Evolutionary conservation across 2,888 invertebrate species (phyloP), one percentile per base, ranked within the genome.

Genomic region (Eucriotettix oculatus): DNA sequence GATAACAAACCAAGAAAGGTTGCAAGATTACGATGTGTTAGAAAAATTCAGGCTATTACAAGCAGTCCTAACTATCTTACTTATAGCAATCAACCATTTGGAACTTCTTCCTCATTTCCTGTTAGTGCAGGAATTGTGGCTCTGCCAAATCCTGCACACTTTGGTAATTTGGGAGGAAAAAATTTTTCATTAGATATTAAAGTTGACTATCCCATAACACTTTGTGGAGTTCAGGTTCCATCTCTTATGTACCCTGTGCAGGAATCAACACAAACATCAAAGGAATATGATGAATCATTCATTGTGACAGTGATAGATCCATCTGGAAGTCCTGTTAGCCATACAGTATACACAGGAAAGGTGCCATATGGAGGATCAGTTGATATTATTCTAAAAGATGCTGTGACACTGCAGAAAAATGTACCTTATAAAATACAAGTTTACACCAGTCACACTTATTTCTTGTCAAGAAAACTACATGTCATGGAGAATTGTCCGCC

Each of bases 221-320:
- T 60, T 17, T 60, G 52, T 56, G 60, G 60, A 12, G 56, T 60
- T 41, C 60, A 60, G 42, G 60, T 60, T 52, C 60, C 60, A 17
- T 52, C 60, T 7, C 42, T 60, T 1, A 56, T 52, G 56, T 60
- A 42, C 29, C 59, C 59, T 11, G 9, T 42, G 12, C 41, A 42
- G 1, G 16, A 42, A 41, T 52, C 41, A 16, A 16, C 56, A 17
- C 17, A 41, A 3, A 14, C 56, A 10, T 10, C 16, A n/a, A 60
- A 60, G 16, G 60, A 60, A 41, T 60, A 60, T 29, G 60, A 60
- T 56, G 60, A 60, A 42, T 60, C 60, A 0, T 60, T 60, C 48
- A 53, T 60, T 56, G 60, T 60, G 14, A 60, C 60, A 14, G 60
- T 60, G 42, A 29, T 56, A 16, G 60, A 60, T 42, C 41, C 17